Percentiles rank a stretch among this genome's conserved stretches.
phyloP scores from a whole-genome alignment of 2,888 invertebrate species.

The Caenorhabditis sinica region DNA sequence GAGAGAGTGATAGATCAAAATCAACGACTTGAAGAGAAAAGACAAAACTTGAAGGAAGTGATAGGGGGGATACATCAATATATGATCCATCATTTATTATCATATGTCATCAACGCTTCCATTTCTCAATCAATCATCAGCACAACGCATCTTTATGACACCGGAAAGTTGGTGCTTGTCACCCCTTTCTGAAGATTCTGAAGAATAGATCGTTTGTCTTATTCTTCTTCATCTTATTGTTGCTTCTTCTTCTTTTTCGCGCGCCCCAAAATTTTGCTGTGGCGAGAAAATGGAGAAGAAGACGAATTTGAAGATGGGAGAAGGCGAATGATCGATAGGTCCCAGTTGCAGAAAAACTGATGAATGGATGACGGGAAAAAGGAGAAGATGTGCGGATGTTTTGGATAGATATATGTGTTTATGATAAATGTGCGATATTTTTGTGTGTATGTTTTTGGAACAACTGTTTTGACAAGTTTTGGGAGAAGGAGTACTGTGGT shows the following conservation, averaged over 20 bases:
- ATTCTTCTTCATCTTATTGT: constrained; percentile 28
- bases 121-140: constrained; percentile 40
- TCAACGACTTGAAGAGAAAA: neutral
- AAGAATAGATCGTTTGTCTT: constrained; percentile 34
- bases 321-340: constrained; percentile 47
- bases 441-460: too few species aligned
- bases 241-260: constrained; percentile 19
- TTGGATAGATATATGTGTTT: constrained; percentile 14
- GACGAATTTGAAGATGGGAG: constrained; percentile 1
- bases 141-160: neutral
- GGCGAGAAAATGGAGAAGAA: neutral
- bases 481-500: neutral
- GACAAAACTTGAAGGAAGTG: neutral
- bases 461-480: too few species aligned
- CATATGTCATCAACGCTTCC: constrained; percentile 33
- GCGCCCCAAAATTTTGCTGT: too few species aligned
- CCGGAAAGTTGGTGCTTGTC: constrained; percentile 14
- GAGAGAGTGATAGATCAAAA: neutral
- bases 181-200: neutral
- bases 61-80: neutral
- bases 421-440: constrained; percentile 11
- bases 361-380: constrained; percentile 15
- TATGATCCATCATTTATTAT: constrained; percentile 31
- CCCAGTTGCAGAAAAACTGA: constrained; percentile 52
- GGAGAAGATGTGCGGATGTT: constrained; percentile 11